These are phyloP conservation scores for Poecilia latipinna DNA, from an alignment of 2,113 vertebrate genomes.

Conservation along the genomic window DNA sequence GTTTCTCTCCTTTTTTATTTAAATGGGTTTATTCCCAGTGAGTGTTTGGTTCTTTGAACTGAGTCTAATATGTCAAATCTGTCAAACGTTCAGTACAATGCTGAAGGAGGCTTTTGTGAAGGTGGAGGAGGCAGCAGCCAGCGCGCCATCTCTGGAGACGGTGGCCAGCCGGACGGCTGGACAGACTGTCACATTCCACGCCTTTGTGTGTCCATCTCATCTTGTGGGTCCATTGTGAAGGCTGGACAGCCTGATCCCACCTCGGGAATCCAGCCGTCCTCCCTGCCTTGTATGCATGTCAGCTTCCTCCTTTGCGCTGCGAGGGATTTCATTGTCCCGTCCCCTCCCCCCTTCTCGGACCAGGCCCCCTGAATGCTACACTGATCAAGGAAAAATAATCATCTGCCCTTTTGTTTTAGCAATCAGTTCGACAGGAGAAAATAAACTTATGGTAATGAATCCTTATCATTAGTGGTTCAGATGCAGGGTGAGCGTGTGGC, in stretches of 20 bases:
- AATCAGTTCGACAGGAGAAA: constrained; percentile 67
- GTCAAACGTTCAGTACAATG: constrained; percentile 56
- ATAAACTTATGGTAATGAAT: constrained; percentile 83
- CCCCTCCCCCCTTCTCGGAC: constrained; percentile 31
- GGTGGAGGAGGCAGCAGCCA: constrained; percentile 44
- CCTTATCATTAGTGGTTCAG: constrained; percentile 80
- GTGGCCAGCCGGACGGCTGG: constrained; percentile 41
- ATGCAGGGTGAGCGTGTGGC: constrained; percentile 66
- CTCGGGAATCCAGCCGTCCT: constrained; percentile 58
- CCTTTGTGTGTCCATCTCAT: constrained; percentile 67
- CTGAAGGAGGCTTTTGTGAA: constrained; percentile 64
- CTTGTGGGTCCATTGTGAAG: constrained; percentile 68
- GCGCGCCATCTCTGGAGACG: constrained; percentile 62
- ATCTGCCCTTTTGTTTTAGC: constrained; percentile 80
- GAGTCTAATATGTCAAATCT: constrained; percentile 60
- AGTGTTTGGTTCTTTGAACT: constrained; percentile 35
- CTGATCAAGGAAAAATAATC: constrained; percentile 80
- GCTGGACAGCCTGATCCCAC: constrained; percentile 64
- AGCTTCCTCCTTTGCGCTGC: constrained; percentile 37
- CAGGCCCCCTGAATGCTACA: constrained; percentile 70
- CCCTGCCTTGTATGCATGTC: constrained; percentile 66
- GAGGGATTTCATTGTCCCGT: constrained; percentile 61
- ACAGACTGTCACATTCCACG: constrained; percentile 66
- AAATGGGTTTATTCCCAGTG: constrained; percentile 44
- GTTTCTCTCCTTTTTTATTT: constrained; percentile 4